Percentiles rank a stretch among this genome's conserved stretches.
These are phyloP conservation scores for Andrena trimmerana DNA, from an alignment of 2,888 invertebrate genomes.

Conservation along the genomic window DNA sequence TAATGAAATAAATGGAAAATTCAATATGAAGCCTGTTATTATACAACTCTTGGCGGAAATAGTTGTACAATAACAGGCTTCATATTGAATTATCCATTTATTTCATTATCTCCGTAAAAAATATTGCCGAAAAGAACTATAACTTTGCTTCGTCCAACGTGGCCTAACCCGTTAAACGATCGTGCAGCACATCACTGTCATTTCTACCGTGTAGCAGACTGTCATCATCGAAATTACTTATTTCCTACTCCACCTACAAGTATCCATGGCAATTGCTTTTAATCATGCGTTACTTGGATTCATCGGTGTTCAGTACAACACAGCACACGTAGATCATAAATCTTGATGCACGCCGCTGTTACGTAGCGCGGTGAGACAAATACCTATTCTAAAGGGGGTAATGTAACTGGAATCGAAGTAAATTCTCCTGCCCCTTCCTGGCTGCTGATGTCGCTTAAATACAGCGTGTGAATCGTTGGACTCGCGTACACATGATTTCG, in stretches of 20 bases:
- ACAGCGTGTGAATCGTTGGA: conserved; percentile 33
- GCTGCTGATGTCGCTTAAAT: conserved; percentile 9
- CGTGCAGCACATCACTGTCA: background rate
- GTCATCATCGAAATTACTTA: background rate
- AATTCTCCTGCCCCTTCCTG: conserved; percentile 41
- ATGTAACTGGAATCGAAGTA: conserved; percentile 53
- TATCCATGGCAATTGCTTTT: conserved; percentile 58
- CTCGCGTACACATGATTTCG: conserved; percentile 30
- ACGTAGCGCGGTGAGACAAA: conserved; percentile 32
- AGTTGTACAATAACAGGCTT: too few relatives aligned
- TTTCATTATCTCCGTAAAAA: too few relatives aligned
- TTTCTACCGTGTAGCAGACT: background rate
- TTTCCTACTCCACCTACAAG: background rate
- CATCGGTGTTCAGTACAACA: conserved; percentile 57
- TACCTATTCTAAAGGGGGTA: conserved; percentile 51
- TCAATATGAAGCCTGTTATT: too few relatives aligned
- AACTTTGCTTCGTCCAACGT: too few relatives aligned
- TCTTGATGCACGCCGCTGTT: conserved; percentile 37
- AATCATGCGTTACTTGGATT: conserved; percentile 60
- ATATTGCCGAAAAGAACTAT: too few relatives aligned
- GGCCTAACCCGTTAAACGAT: too few relatives aligned
- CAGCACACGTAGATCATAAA: conserved; percentile 53
- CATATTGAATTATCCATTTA: too few relatives aligned
- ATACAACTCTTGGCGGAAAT: too few relatives aligned
- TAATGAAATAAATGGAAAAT: too few relatives aligned